Evolutionary conservation across 2,113 vertebrate genomes (phyloP), one percentile per base, ranked within the genome.

Genomic region (Chionis minor): DNA sequence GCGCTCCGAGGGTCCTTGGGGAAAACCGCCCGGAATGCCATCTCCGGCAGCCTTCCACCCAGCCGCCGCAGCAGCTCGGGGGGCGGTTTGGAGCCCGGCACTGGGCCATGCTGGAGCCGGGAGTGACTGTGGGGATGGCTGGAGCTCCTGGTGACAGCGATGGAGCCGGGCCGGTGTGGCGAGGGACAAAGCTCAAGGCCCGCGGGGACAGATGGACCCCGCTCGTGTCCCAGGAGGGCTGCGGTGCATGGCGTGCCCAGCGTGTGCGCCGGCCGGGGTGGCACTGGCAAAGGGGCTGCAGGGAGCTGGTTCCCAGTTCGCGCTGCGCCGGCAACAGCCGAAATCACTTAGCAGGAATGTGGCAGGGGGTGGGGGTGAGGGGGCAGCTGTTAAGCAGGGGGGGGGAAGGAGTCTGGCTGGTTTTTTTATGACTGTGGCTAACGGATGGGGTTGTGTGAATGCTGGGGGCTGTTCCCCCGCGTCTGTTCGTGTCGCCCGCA

Each of bases 1-100:
- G 52, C 4, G 9, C 52, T 40, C 26, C 5, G 17, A n/a, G 20
- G 32, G 11, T 79, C 66, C 45, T 1, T 32, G 59, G 52, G 79
- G 67, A 66, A 52, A 61, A 58, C 33, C 6, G 8, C 24, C 81
- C 70, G 17, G 9, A 38, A 33, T 8, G 27, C 22, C 49, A 11
- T 69, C 67, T 77, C 51, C 69, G 55, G 45, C 59, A 79, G n/a
- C 2, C 9, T 63, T 40, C 4, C 11, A 23, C 24, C 6, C 0
- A 0, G 7, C 44, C 3, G 8, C 26, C 66, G 27, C 33, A 22
- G 55, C 70, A 20, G 45, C 55, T 33, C 16, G 0, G 0, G 1
- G 38, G 24, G 65, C 38, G 6, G 8, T 42, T 72, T 33, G 85
- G 56, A 51, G 49, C 12, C 49, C 12, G 12, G 32, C 10, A 8